phyloP scores from a whole-genome alignment of 2,888 invertebrate species.

The Pseudoips prasinana region DNA sequence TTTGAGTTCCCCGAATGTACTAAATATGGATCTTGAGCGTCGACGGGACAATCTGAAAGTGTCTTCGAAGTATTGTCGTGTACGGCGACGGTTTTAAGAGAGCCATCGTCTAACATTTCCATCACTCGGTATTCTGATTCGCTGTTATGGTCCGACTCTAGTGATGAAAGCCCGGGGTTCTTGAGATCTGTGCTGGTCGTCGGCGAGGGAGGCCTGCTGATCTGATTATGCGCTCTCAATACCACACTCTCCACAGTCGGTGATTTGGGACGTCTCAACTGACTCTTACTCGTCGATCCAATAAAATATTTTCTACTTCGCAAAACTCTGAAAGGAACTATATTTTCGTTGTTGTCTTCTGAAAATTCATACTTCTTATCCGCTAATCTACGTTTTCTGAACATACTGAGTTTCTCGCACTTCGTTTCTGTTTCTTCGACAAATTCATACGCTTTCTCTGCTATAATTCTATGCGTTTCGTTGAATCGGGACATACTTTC shows the following conservation, averaged over 20 bases:
- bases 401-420: constrained; percentile 93
- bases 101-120: constrained; percentile 78
- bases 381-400: constrained; percentile 91
- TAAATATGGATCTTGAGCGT: constrained; percentile 72
- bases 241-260: constrained; percentile 71
- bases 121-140: constrained; percentile 75
- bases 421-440: constrained; percentile 91
- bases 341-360: constrained; percentile 87
- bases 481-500: constrained; percentile 79
- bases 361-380: constrained; percentile 96
- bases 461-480: constrained; percentile 78
- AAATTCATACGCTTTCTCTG: constrained; percentile 91
- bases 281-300: constrained; percentile 58
- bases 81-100: constrained; percentile 72
- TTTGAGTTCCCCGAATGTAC: constrained; percentile 80
- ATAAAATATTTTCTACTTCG: constrained; percentile 78
- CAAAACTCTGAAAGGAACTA: constrained; percentile 84
- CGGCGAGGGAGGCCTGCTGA: constrained; percentile 61
- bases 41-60: constrained; percentile 69
- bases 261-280: constrained; percentile 61
- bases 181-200: constrained; percentile 53
- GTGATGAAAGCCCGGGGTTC: constrained; percentile 40
- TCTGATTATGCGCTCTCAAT: constrained; percentile 71
- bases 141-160: constrained; percentile 67
- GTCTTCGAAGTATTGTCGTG: constrained; percentile 78